Base-by-base conservation (phyloP, 2,113 vertebrate species). In the Lontra canadensis region DNA sequence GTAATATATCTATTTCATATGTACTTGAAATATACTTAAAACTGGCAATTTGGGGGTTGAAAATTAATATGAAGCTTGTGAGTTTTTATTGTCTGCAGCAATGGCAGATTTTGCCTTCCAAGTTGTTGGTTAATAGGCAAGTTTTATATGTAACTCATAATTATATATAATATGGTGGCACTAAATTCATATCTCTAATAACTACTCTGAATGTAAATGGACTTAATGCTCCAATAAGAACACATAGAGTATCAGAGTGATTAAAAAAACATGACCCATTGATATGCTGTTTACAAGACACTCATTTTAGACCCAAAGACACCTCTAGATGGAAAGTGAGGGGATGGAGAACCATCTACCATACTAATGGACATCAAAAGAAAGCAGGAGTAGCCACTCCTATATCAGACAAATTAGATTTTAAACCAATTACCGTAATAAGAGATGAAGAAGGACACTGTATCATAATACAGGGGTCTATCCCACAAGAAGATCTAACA, bases 91-190 rank as follows among this genome's bases (percentile, higher is more conserved):
- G 13, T 87, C 17, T 87, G 10, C 12, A 80, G 47, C 25, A 3
- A 17, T 52, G 73, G 21, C 31, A 78, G n/a, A 80, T 80, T 94
- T 88, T 83, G 25, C 84, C 89, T 94, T 86, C 31, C 7, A 86
- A 44, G 6, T 88, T 76, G 20, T 94, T 92, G 69, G 14, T 91
- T 81, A 67, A 44, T 80, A 21, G 65, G 4, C 34, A 57, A 79
- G 12, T 89, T 95, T 92, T 92, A 79, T 92, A 20, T 25, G 8
- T 85, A 17, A 82, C 25, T 88, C n/a, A 94, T 79, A 95, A 65
- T 57, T 31, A 80, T 61, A 26, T 61, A 4, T 69, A 67, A n/a
- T n/a, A 69, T 4, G 31, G 18, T 69, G 65, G 65, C 17, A n/a
- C 7, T 69, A 69, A 69, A 69, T 69, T 18, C 65, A 18, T 69